Conservation (phyloP, 1,140 invertebrate genomes). For the Chymomyza costata region DNA sequence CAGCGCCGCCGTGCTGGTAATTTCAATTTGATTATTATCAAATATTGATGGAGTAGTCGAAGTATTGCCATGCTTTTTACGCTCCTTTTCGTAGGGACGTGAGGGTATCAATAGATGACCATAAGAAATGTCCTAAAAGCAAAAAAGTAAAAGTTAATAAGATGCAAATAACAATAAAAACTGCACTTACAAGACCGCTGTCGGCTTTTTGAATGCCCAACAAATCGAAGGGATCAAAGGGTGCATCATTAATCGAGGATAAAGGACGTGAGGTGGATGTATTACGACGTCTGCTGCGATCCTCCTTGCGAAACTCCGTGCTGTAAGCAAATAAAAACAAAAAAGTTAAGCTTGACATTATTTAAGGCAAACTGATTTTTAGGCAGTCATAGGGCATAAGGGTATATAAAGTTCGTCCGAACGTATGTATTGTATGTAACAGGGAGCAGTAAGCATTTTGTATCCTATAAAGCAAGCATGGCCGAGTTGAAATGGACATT, state of each 20-base stretch:
- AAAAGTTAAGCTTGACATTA: neutral
- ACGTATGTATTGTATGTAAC: too few species aligned
- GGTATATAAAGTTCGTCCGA: too few species aligned
- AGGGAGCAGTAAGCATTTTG: too few species aligned
- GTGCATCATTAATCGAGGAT: conserved; percentile 88
- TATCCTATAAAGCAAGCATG: too few species aligned
- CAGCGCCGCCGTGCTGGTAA: conserved; percentile 65
- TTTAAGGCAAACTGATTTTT: too few species aligned
- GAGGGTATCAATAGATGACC: conserved; percentile 88
- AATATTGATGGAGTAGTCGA: conserved; percentile 52
- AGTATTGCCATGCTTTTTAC: conserved; percentile 58
- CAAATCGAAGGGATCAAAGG: conserved; percentile 88
- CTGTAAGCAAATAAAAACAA: conserved; percentile 73
- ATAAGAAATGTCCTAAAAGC: conserved; percentile 86
- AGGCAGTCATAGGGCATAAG: too few species aligned
- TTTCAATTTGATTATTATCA: conserved; percentile 71
- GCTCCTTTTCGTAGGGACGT: conserved; percentile 77
- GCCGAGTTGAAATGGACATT: too few species aligned
- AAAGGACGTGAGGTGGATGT: conserved; percentile 88
- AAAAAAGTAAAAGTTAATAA: conserved; percentile 22
- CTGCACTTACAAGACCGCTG: conserved; percentile 81
- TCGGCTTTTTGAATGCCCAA: conserved; percentile 87
- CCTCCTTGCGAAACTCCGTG: conserved; percentile 84
- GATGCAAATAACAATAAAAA: neutral
- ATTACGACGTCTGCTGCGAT: conserved; percentile 85